Base-by-base conservation (phyloP, 2,888 invertebrate species). In the Candidula unifasciata region DNA sequence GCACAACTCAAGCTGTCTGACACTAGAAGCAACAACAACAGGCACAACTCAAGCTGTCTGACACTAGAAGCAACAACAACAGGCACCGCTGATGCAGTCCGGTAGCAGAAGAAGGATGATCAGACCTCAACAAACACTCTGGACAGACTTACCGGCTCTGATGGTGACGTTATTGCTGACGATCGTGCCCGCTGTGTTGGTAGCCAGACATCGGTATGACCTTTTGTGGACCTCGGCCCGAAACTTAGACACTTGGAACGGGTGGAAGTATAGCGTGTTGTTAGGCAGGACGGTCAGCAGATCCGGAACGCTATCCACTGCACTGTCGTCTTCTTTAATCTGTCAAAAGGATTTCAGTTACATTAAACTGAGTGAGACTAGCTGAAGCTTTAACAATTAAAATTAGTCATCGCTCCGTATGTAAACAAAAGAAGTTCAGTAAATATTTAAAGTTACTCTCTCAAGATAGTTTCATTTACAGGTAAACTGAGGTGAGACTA, bases 171-270 rank as follows among this genome's bases (percentile, higher is more conserved):
- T 97, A 82, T 97, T 95, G 77, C 98, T 98, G 92, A 97, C 96
- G 90, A 98, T 97, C 54, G 96, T 96, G 88, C 98, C 98, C 89
- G 97, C 97, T 84, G 96, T 95, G 94, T 97, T 98, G 24, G 87
- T 82, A 18, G 98, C 98, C 89, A 97, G 95, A 93, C 98, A 98
- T 89, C 97, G 96, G 94, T 98, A 98, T 86, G 97, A 96, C 94
- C 97, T 97, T 87, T 97, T 97, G 93, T 98, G 98, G 77, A 98
- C 97, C 94, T 97, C 97, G 94, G 98, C 97, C 73, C 97, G 96
- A 93, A 98, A 98, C 93, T 97, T 97, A 94, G 97, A 97, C 80
- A 97, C 97, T 86, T 97, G 96, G 95, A 98, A 98, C 60, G 98
- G 97, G 86, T 97, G 97, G 94, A 98, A 98, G 81, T 97, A 96